phyloP scores from a whole-genome alignment of 1,140 invertebrate genomes.

The Dendroctonus valens region DNA sequence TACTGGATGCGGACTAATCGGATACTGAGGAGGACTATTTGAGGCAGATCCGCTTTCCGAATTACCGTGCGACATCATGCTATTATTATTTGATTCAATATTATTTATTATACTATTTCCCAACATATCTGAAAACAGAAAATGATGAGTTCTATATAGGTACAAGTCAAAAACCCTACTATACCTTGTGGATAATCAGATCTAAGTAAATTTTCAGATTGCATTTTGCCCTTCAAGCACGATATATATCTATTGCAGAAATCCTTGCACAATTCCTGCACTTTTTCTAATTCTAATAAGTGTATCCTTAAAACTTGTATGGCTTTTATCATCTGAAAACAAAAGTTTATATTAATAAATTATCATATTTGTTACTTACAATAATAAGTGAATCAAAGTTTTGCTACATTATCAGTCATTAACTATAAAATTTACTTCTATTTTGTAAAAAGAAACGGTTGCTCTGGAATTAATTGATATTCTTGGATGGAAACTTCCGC shows the following conservation, averaged over 20 bases:
- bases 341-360: too few relatives aligned
- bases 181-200: slow-evolving; percentile 66
- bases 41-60: slow-evolving; percentile 50
- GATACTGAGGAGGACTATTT: slow-evolving; percentile 50
- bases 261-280: slow-evolving; percentile 95
- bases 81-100: slow-evolving; percentile 48
- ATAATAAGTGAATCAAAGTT: not conserved
- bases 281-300: slow-evolving; percentile 91
- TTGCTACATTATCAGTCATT: not conserved
- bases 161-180: not conserved
- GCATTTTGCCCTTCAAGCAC: slow-evolving; percentile 95
- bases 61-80: slow-evolving; percentile 47
- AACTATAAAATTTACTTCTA: too few relatives aligned
- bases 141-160: not conserved
- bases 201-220: slow-evolving; percentile 85
- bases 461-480: too few relatives aligned
- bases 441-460: too few relatives aligned
- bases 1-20: slow-evolving; percentile 48
- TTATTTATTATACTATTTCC: slow-evolving; percentile 40
- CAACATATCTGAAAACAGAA: slow-evolving; percentile 37
- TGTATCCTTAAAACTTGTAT: slow-evolving; percentile 97
- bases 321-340: slow-evolving; percentile 89
- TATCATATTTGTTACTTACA: too few relatives aligned
- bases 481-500: too few relatives aligned
- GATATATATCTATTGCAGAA: slow-evolving; percentile 96